Conservation (phyloP, 2,888 invertebrate species). For the Phortica okadai region DNA sequence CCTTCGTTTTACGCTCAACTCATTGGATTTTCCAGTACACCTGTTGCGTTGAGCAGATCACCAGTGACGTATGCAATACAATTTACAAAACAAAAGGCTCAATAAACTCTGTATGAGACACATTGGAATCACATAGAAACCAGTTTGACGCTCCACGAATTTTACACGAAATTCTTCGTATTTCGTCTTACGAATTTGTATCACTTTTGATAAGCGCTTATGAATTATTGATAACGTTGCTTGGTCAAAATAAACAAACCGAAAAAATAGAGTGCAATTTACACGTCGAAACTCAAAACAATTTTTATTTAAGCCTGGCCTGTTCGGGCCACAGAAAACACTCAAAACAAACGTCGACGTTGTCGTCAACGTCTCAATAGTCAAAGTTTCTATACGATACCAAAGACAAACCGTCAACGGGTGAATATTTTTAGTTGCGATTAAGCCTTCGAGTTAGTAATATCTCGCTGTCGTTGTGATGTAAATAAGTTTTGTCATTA, state of each 20-base stretch:
- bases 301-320: too few species aligned
- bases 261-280: too few species aligned
- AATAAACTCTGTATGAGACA: neutral
- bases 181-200: neutral
- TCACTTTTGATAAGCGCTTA: neutral
- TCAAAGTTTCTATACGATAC: too few species aligned
- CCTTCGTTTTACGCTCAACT: constrained; percentile 10
- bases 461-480: constrained; percentile 1
- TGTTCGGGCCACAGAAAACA: too few species aligned
- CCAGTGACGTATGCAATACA: neutral
- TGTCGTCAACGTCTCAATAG: too few species aligned
- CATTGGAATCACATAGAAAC: neutral
- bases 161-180: constrained; percentile 1
- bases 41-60: constrained; percentile 8
- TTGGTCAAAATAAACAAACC: neutral
- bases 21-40: constrained; percentile 20
- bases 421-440: neutral
- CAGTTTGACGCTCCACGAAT: constrained; percentile 10
- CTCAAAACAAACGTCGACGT: too few species aligned
- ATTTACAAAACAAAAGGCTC: neutral
- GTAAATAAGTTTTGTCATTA: constrained; percentile 15
- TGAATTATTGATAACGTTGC: constrained; percentile 9
- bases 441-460: constrained; percentile 15
- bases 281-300: neutral
- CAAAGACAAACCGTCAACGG: neutral